These are phyloP conservation scores for Zelleria hepariella DNA, from an alignment of 2,888 invertebrate species.

Conservation along the genomic window DNA sequence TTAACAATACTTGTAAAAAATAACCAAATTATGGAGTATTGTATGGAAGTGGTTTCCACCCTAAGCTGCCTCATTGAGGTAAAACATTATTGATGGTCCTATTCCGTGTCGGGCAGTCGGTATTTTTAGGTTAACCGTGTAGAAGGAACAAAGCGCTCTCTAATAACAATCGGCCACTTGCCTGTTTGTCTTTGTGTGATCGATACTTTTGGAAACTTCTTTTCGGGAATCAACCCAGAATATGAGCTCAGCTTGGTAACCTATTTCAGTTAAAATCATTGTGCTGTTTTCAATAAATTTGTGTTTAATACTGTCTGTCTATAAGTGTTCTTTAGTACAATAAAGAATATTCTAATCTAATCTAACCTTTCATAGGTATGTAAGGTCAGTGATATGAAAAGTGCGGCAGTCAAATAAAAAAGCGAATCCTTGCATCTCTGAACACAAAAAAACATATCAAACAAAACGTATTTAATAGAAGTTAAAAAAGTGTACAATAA, in stretches of 20 bases:
- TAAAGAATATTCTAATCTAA: too few species aligned
- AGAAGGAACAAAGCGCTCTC: conserved; percentile 28
- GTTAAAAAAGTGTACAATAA: neutral
- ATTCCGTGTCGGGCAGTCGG: conserved; percentile 58
- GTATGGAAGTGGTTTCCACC: conserved; percentile 13
- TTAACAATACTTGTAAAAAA: conserved; percentile 8
- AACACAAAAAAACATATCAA: neutral
- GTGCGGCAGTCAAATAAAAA: neutral
- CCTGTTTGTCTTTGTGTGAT: conserved; percentile 34
- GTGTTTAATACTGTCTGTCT: too few species aligned
- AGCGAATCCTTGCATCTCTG: neutral
- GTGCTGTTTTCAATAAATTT: too few species aligned
- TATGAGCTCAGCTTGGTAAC: too few species aligned
- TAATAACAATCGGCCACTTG: conserved; percentile 8
- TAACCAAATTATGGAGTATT: too few species aligned
- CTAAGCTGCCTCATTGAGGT: conserved; percentile 17
- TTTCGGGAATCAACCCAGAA: too few species aligned
- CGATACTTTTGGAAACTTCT: conserved; percentile 27
- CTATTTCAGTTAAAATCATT: too few species aligned
- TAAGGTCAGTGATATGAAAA: neutral
- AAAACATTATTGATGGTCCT: conserved; percentile 59
- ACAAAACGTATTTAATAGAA: neutral
- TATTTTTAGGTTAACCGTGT: conserved; percentile 7
- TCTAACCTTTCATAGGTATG: too few species aligned
- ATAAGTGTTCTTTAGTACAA: too few species aligned